Conservation (phyloP, 2,888 invertebrate genomes). For the Chrysomela aeneicollis region DNA sequence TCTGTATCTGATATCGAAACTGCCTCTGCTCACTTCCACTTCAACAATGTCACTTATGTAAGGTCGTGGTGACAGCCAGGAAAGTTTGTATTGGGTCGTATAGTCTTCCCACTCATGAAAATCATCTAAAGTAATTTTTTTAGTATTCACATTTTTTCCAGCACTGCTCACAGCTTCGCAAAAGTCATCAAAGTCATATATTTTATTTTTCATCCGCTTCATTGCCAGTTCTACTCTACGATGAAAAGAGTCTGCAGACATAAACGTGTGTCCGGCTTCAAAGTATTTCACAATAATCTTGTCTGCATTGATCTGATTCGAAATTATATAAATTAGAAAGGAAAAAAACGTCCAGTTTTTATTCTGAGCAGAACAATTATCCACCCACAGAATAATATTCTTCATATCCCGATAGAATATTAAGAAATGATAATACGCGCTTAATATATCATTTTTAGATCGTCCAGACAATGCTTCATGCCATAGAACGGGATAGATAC, state of each 20-base stretch:
- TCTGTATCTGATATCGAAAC: too few species aligned
- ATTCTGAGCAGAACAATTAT: slow-evolving; percentile 24
- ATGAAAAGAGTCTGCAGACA: slow-evolving; percentile 18
- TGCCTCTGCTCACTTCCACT: too few species aligned
- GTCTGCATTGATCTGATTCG: background rate
- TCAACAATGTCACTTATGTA: too few species aligned
- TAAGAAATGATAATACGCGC: background rate
- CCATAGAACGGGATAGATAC: slow-evolving; percentile 40
- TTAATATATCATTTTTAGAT: slow-evolving; percentile 39
- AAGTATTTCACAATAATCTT: slow-evolving; percentile 6
- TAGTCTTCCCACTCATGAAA: too few species aligned
- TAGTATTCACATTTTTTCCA: too few species aligned
- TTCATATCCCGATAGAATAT: background rate
- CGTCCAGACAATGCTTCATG: slow-evolving; percentile 43
- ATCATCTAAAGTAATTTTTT: too few species aligned
- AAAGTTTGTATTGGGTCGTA: too few species aligned
- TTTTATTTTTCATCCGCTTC: slow-evolving; percentile 8
- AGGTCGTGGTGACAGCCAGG: too few species aligned
- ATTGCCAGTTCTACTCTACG: slow-evolving; percentile 6
- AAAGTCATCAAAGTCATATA: slow-evolving; percentile 9
- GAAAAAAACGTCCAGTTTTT: slow-evolving; percentile 17
- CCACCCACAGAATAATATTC: background rate
- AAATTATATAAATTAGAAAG: slow-evolving; percentile 7
- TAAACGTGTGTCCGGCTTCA: slow-evolving; percentile 19
- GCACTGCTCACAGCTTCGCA: too few species aligned